A percentile compares a stretch with the other conserved stretches of the same genome.
These are phyloP conservation scores for Bombus superbus DNA, from an alignment of 1,140 invertebrate species.

Conservation along the genomic window DNA sequence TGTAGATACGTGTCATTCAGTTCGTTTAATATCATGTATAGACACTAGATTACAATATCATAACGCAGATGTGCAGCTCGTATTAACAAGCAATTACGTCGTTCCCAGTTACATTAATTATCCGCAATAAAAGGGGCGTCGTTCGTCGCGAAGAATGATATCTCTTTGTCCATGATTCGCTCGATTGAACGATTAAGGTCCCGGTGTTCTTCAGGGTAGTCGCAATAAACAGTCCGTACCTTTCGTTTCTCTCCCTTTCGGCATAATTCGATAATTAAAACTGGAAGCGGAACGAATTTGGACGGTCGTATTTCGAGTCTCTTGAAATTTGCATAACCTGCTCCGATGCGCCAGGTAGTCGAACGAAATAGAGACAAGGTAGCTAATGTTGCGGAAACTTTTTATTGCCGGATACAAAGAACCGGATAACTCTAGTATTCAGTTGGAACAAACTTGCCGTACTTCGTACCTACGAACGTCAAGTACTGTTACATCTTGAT, in stretches of 20 bases:
- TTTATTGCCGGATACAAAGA: conserved; percentile 72
- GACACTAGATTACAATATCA: background rate
- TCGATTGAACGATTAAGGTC: conserved; percentile 80
- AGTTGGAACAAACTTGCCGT: conserved; percentile 16
- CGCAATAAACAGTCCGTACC: conserved; percentile 60
- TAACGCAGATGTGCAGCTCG: conserved; percentile 66
- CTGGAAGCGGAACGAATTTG: conserved; percentile 34
- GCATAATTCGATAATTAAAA: conserved; percentile 81
- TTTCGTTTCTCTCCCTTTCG: conserved; percentile 43
- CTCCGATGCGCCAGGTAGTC: conserved; percentile 61
- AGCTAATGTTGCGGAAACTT: conserved; percentile 79
- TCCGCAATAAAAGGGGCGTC: conserved; percentile 40
- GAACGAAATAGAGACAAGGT: conserved; percentile 71
- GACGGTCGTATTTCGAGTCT: conserved; percentile 14
- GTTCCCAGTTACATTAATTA: conserved; percentile 73
- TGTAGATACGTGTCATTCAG: background rate
- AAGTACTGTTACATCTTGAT: background rate
- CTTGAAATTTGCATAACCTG: conserved; percentile 77
- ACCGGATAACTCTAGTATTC: conserved; percentile 64
- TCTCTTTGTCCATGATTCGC: conserved; percentile 71
- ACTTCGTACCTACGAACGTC: conserved; percentile 26
- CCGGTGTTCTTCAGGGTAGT: conserved; percentile 35
- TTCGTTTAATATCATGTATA: background rate
- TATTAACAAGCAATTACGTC: conserved; percentile 79
- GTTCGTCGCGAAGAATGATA: conserved; percentile 65